Evolutionary conservation across 2,797 vertebrate genomes (phyloP), one percentile per base, ranked within the genome.

Genomic region (Chelon labrosus): DNA sequence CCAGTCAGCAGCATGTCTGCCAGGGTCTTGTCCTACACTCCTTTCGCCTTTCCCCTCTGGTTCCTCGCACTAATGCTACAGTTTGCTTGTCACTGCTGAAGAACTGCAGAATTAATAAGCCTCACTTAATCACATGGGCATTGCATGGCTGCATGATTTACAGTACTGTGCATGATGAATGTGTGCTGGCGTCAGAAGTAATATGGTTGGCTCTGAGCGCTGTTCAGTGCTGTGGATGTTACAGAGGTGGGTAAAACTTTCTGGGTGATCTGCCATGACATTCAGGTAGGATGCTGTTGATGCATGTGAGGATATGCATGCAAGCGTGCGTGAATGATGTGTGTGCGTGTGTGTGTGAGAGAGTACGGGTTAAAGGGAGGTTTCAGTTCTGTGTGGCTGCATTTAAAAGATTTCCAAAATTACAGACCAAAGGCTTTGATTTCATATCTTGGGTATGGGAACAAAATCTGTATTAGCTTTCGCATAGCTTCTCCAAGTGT

Each of bases 61-160:
- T 87, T 85, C 52, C 62, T 17, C 79, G 50, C 83, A 94, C 95
- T 96, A 96, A 96, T 91, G 77, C 83, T 88, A 90, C 92, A 92
- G 85, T 89, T 84, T 71, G 93, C 94, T 92, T 95, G 85, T 67
- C 89, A 87, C 83, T 85, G 51, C 19, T 79, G 87, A 84, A 89
- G 60, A 83, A 41, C 86, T 70, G 62, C 67, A 66, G 71, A 65
- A 85, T 72, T 76, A 86, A 82, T 81, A 82, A 42, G 37, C 65
- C 72, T 83, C 70, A 74, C 74, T 68, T 59, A 60, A 73, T 92
- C 83, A 88, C 81, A 65, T 39, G 51, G 74, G 78, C 84, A 84
- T 52, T 93, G 96, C 96, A 97, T 97, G 96, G 87, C 93, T 96
- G 97, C 97, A 97, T 97, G 96, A 91, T 88, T 86, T 67, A 77